Percentiles rank a stretch among this genome's conserved stretches.
phyloP scores from a whole-genome alignment of 1,140 invertebrate species.

The Portunus trituberculatus region DNA sequence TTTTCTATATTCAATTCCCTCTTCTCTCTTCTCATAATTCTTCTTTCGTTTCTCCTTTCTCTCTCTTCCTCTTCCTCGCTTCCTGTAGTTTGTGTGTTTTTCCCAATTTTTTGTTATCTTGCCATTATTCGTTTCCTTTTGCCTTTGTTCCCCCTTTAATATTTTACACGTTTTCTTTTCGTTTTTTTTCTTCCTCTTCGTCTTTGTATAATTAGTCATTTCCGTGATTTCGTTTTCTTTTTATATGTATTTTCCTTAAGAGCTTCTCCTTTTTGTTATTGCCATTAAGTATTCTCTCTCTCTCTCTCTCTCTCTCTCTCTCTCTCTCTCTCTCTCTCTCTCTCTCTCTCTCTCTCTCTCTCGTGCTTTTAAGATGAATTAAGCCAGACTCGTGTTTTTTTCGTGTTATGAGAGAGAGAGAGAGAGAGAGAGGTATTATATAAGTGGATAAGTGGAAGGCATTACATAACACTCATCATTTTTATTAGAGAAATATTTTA shows the following conservation, averaged over 20 bases:
- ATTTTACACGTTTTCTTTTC: too few species aligned
- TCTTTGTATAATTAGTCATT: neutral
- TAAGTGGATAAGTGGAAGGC: too few species aligned
- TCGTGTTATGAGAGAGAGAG: too few species aligned
- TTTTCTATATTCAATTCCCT: neutral
- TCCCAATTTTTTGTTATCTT: neutral
- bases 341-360: conserved; percentile 23
- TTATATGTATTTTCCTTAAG: neutral
- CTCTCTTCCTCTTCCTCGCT: too few species aligned
- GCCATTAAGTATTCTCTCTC: neutral
- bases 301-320: conserved; percentile 26
- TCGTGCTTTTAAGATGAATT: neutral
- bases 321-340: neutral
- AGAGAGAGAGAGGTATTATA: too few species aligned
- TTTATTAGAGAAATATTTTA: too few species aligned
- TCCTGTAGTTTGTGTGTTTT: neutral
- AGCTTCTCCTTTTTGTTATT: neutral
- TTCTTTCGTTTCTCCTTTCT: neutral
- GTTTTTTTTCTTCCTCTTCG: neutral
- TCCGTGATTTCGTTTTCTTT: neutral
- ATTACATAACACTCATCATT: too few species aligned
- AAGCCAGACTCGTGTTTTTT: too few species aligned
- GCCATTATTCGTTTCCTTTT: neutral
- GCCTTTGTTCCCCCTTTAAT: too few species aligned
- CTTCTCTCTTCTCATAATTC: neutral